phyloP scores from a whole-genome alignment of 2,113 vertebrate species.

The Colossoma macropomum region DNA sequence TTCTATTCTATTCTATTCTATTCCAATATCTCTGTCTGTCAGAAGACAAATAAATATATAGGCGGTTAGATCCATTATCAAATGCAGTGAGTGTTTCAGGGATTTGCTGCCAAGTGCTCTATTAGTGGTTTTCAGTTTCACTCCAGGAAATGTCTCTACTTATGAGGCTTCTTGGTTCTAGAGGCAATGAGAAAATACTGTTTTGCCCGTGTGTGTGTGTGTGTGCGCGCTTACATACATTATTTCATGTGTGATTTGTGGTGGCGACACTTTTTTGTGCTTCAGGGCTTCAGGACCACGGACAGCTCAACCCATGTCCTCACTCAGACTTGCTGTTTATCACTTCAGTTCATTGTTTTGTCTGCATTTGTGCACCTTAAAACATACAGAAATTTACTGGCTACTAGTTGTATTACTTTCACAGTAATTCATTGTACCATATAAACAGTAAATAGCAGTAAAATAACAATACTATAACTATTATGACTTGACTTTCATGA shows the following conservation, averaged over 20 bases:
- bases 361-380: background rate
- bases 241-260: slow-evolving; percentile 39
- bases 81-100: slow-evolving; percentile 45
- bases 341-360: background rate
- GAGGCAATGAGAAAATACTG: slow-evolving; percentile 21
- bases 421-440: no score
- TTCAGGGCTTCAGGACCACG: slow-evolving; percentile 42
- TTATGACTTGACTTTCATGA: no score
- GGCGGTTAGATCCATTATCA: slow-evolving; percentile 46
- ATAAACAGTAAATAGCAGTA: no score
- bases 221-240: slow-evolving; percentile 2
- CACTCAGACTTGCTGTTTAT: slow-evolving; percentile 3
- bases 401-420: no score
- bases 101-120: slow-evolving; percentile 52
- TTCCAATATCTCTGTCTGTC: slow-evolving; percentile 7
- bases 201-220: slow-evolving; percentile 11
- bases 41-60: slow-evolving; percentile 5
- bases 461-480: no score
- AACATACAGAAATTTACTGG: no score
- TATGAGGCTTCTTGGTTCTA: slow-evolving; percentile 37
- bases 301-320: slow-evolving; percentile 35
- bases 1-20: slow-evolving; percentile 22
- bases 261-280: slow-evolving; percentile 35
- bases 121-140: slow-evolving; percentile 58
- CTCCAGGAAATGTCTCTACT: slow-evolving; percentile 44